These are phyloP conservation scores for Eumacrocentrus americanus DNA, from an alignment of 2,888 invertebrate genomes.

Conservation along the genomic window DNA sequence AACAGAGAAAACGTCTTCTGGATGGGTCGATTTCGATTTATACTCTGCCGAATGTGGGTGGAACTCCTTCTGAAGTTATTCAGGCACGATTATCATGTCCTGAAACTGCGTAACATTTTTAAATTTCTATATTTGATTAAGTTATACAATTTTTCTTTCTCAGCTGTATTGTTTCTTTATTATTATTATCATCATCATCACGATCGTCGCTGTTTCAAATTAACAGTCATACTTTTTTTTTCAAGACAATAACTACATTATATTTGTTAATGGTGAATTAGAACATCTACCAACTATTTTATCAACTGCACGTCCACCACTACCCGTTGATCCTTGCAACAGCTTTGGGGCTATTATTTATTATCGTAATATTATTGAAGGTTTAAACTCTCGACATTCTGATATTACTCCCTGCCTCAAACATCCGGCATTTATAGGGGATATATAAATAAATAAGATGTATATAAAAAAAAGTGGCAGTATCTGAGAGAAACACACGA, in stretches of 20 bases:
- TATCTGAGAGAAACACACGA: neutral
- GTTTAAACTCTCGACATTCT: neutral
- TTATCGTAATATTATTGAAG: conserved; percentile 8
- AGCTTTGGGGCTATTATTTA: conserved; percentile 12
- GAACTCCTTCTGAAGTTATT: conserved; percentile 43
- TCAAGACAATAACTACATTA: conserved; percentile 14
- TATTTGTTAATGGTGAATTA: conserved; percentile 9
- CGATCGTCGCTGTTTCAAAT: conserved; percentile 1
- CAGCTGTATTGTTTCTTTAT: conserved; percentile 8
- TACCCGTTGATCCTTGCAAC: conserved; percentile 12
- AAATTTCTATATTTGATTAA: too few relatives aligned
- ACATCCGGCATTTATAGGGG: neutral
- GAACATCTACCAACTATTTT: conserved; percentile 19
- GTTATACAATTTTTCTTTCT: neutral
- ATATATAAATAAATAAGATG: neutral
- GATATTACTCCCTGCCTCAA: neutral
- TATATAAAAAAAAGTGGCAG: neutral
- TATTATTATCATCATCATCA: conserved; percentile 9
- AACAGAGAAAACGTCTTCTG: conserved; percentile 33
- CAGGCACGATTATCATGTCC: conserved; percentile 43
- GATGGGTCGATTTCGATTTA: conserved; percentile 45
- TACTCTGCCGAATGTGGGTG: conserved; percentile 36
- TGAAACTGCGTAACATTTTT: conserved; percentile 8
- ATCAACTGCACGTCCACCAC: neutral
- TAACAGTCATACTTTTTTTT: conserved; percentile 18